Base-by-base conservation (phyloP, 1,140 invertebrate genomes). In the Panagrolaimus sp. region DNA sequence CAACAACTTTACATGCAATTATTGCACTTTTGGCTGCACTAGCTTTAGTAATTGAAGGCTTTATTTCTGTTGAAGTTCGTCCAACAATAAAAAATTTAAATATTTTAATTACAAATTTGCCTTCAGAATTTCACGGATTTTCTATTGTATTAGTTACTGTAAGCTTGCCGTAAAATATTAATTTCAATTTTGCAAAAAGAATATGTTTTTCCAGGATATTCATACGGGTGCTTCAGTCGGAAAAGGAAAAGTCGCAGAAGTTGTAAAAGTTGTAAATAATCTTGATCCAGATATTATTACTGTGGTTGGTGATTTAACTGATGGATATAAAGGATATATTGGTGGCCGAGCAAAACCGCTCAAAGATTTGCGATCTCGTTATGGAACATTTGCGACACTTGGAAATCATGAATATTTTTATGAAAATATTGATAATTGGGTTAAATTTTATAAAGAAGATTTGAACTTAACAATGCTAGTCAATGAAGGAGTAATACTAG, bases 201-300 rank as follows among this genome's bases (percentile, higher is more conserved):
- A n/a, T n/a, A n/a, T n/a, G n/a, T n/a, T n/a, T n/a, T n/a, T n/a
- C n/a, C n/a, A n/a, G n/a, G n/a, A 76, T 65, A 43, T 78, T 13
- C 74, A 76, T 51, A 75, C 76, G 42, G 76, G 74, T n/a, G 76
- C 74, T 4, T 78, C 76, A 0, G 76, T 76, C 1, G n/a, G 45
- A 11, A 74, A 48, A 42, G 13, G 45, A 16, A 44, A 73, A 45
- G 62, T 76, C 5, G 57, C 73, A 23, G 14, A 67, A 45, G 79
- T 76, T n/a, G 74, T 76, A 1, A 51, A 67, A 11, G 53, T 69
- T 16, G 63, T 72, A 3, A 76, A 76, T 25, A 47, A 13, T 7
- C 23, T 78, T 9, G 45, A 76, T 25, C 75, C 66, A 7, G 68
- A 78, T 68, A 44, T 63, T 8, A 69, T 76, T 25, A 57, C 72